Evolutionary conservation across 2,888 invertebrate species (phyloP), one percentile per base, ranked within the genome.

Genomic region (Eupsilia transversa): DNA sequence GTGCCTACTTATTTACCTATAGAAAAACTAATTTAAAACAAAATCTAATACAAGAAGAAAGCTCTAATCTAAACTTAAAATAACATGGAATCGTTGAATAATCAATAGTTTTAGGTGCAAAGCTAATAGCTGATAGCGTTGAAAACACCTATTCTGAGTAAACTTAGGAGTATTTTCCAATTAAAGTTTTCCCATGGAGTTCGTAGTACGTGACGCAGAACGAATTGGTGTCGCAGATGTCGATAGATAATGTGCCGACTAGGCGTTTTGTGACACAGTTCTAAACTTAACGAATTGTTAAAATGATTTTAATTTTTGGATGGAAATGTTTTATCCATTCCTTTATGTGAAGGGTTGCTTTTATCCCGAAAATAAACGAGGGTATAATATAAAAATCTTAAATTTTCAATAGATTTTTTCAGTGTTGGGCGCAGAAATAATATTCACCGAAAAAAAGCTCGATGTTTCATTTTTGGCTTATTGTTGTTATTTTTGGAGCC

Each of bases 161-260:
- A 82, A 72, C 79, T 73, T 73, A 66, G 49, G 78, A 90, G 90
- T 88, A 91, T 91, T 93, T 94, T 94, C 92, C 91, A 94, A 94
- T 94, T 94, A 94, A 94, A 94, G 92, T 94, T 94, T 92, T 89
- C 90, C 89, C 87, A 79, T 86, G 89, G 90, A 92, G 89, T 92
- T 83, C 83, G 79, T 23, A 78, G 89, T 83, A 89, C 84, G 86
- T 85, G 86, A 84, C 81, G 74, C 72, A 63, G 84, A 86, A 84
- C 80, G 77, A 86, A 80, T 82, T 89, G 89, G 89, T 89, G 89
- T 88, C 88, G 85, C 83, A 83, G 86, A 80, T 77, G 85, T 71
- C 76, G 64, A 83, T 84, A 74, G 77, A 77, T 52, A 68, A 72
- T 80, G 66, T 74, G 73, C 71, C 57, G 59, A 80, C 69, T 79